Evolutionary conservation across 2,888 invertebrate genomes (phyloP).

Genomic region (Rugalucina vietnamica): DNA sequence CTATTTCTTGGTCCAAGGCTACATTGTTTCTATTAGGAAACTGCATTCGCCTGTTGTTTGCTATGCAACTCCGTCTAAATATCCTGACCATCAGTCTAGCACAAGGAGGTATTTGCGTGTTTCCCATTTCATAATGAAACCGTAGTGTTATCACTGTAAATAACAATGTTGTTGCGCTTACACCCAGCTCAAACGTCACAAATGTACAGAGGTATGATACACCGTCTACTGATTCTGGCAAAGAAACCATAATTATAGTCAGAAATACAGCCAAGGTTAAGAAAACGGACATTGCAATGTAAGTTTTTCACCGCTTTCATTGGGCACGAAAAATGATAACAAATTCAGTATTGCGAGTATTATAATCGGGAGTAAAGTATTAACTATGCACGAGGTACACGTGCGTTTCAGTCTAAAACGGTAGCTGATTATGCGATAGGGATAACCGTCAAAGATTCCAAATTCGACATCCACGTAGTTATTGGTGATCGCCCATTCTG

Average conservation of each 20-base stretch:
- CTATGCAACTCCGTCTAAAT: not conserved
- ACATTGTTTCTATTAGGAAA: not conserved
- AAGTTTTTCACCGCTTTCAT: slow-evolving; percentile 50
- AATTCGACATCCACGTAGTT: slow-evolving; percentile 16
- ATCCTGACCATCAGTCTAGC: slow-evolving; percentile 11
- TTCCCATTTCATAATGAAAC: slow-evolving; percentile 8
- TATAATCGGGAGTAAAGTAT: slow-evolving; percentile 40
- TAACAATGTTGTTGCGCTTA: slow-evolving; percentile 23
- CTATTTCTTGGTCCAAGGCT: no score
- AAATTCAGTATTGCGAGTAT: slow-evolving; percentile 38
- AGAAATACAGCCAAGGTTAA: slow-evolving; percentile 47
- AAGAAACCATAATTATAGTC: slow-evolving; percentile 34
- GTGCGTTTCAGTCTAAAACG: slow-evolving; percentile 24
- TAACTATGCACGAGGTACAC: slow-evolving; percentile 39
- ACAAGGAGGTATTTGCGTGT: not conserved
- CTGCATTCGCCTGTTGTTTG: not conserved
- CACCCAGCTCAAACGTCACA: slow-evolving; percentile 38
- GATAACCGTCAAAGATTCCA: not conserved
- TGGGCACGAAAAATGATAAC: slow-evolving; percentile 42
- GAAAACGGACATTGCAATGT: slow-evolving; percentile 46
- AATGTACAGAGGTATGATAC: slow-evolving; percentile 44
- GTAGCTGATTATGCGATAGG: slow-evolving; percentile 19
- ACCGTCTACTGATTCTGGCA: slow-evolving; percentile 52
- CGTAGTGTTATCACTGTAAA: slow-evolving; percentile 27
- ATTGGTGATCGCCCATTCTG: slow-evolving; percentile 39